Evolutionary conservation across 2,888 invertebrate species (phyloP).

Genomic region (Brachyptera putata): DNA sequence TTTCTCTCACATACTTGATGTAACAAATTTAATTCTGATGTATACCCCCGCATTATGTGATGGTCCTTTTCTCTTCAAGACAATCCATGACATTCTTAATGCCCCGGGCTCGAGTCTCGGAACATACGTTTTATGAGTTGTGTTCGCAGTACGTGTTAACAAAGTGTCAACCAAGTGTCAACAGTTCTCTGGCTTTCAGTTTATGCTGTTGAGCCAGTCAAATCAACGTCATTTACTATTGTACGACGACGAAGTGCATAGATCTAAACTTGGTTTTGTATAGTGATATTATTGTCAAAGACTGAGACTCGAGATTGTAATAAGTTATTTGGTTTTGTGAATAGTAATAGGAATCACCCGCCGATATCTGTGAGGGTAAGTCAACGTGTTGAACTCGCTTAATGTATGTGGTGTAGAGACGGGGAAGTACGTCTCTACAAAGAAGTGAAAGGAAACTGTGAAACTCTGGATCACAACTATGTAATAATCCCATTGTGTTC

Average conservation of each 20-base stretch:
- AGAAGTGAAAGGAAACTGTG: conserved; percentile 31
- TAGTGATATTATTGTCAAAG: neutral
- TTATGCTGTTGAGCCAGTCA: too few relatives aligned
- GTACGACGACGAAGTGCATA: too few relatives aligned
- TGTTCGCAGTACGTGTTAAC: too few relatives aligned
- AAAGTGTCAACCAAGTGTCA: too few relatives aligned
- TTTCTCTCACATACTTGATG: neutral
- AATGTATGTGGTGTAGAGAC: neutral
- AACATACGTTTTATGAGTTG: too few relatives aligned
- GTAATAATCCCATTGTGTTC: conserved; percentile 17
- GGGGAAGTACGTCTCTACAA: neutral
- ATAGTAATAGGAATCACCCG: neutral
- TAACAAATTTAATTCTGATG: conserved; percentile 10
- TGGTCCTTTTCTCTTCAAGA: neutral
- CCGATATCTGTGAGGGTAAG: conserved; percentile 8
- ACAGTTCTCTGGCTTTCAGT: too few relatives aligned
- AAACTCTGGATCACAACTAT: conserved; percentile 26
- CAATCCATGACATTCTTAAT: neutral
- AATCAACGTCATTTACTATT: too few relatives aligned
- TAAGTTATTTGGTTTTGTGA: neutral
- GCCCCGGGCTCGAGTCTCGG: neutral
- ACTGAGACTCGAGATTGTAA: conserved; percentile 3
- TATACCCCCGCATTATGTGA: neutral
- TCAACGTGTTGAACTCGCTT: neutral
- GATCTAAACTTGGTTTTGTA: too few relatives aligned